Evolutionary conservation across 2,888 invertebrate species (phyloP).

Genomic region (Pardosa pseudoannulata): DNA sequence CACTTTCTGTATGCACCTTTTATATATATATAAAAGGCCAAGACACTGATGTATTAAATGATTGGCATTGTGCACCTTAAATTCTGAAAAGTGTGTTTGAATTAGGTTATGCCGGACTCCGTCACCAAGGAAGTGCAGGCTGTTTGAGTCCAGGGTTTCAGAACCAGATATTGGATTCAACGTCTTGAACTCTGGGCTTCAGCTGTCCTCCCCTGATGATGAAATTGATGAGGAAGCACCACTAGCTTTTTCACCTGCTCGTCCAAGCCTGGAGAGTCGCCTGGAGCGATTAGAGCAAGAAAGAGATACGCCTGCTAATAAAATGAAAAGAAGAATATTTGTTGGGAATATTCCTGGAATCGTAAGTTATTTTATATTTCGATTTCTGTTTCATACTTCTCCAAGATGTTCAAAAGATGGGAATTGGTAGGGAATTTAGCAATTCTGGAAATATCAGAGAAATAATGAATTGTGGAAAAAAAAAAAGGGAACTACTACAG

Average conservation of each 20-base stretch:
- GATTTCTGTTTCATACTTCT: too few relatives aligned
- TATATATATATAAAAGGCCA: too few relatives aligned
- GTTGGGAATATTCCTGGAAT: slow-evolving; percentile 73
- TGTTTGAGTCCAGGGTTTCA: slow-evolving; percentile 72
- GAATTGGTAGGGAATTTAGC: too few relatives aligned
- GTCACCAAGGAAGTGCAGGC: slow-evolving; percentile 74
- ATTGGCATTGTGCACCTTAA: too few relatives aligned
- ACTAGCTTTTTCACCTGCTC: slow-evolving; percentile 31
- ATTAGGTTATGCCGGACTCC: slow-evolving; percentile 74
- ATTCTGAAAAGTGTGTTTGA: too few relatives aligned
- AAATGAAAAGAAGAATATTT: slow-evolving; percentile 68
- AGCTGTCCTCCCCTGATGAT: slow-evolving; percentile 72
- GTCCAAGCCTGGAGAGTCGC: slow-evolving; percentile 48
- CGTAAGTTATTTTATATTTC: slow-evolving; percentile 46
- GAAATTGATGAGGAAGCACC: slow-evolving; percentile 62
- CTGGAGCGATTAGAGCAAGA: slow-evolving; percentile 62
- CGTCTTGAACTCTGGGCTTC: slow-evolving; percentile 59
- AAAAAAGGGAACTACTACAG: too few relatives aligned
- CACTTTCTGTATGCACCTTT: too few relatives aligned
- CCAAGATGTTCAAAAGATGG: too few relatives aligned
- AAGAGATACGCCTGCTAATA: slow-evolving; percentile 51
- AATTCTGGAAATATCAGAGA: too few relatives aligned
- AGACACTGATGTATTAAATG: too few relatives aligned
- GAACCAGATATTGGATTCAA: slow-evolving; percentile 72
- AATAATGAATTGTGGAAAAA: too few relatives aligned